Evolutionary conservation across 1,140 invertebrate genomes (phyloP).

Genomic region (Fopius arisanus): DNA sequence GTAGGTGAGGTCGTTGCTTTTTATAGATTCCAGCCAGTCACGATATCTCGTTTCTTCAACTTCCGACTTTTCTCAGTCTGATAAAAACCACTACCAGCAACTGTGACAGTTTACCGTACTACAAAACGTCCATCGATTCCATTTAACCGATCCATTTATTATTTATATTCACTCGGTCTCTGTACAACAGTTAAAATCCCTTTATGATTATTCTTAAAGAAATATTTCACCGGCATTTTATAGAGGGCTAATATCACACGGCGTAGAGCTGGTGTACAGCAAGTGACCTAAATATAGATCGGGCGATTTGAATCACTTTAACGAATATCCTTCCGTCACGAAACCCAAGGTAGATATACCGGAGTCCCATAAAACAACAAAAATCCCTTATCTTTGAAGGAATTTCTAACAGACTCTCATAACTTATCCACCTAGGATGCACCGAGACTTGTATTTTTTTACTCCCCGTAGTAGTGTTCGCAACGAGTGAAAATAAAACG

Average conservation of each 20-base stretch:
- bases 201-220: background rate
- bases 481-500: background rate
- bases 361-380: background rate
- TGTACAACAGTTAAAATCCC: background rate
- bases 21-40: conserved; percentile 10
- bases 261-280: background rate
- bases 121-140: background rate
- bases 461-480: background rate
- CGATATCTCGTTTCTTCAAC: conserved; percentile 8
- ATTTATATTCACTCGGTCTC: background rate
- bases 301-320: background rate
- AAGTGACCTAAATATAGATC: background rate
- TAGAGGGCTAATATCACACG: background rate
- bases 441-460: background rate
- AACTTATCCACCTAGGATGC: background rate
- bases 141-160: background rate
- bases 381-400: background rate
- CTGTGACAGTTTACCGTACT: background rate
- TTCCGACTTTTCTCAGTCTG: background rate
- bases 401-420: background rate
- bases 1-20: background rate
- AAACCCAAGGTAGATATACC: background rate
- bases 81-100: background rate
- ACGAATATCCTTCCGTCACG: background rate
- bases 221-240: background rate